These are phyloP conservation scores for Ophraella communa DNA, from an alignment of 2,888 invertebrate species.

Conservation along the genomic window DNA sequence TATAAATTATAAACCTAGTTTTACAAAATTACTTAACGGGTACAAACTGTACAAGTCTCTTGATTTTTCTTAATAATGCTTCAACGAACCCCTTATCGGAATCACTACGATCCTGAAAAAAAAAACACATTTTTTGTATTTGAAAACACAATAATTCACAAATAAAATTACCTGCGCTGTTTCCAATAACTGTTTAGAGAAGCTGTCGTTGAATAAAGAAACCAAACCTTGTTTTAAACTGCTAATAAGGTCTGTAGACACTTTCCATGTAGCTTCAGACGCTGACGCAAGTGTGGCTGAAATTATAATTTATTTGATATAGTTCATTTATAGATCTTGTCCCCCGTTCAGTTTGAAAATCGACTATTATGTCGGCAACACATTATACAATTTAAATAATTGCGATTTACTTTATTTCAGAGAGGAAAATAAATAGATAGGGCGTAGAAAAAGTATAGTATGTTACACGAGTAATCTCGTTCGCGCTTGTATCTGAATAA, in stretches of 20 bases:
- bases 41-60: slow-evolving; percentile 80
- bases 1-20: background rate
- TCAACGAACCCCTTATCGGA: slow-evolving; percentile 75
- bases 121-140: slow-evolving; percentile 3
- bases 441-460: no score
- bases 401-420: no score
- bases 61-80: slow-evolving; percentile 78
- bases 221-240: slow-evolving; percentile 75
- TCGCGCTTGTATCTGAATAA: no score
- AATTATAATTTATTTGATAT: no score
- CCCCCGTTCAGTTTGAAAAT: no score
- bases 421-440: no score
- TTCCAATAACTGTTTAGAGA: slow-evolving; percentile 75
- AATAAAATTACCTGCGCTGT: slow-evolving; percentile 58
- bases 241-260: slow-evolving; percentile 68
- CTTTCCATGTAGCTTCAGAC: slow-evolving; percentile 64
- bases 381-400: no score
- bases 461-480: no score
- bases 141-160: background rate
- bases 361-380: no score
- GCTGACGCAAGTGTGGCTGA: slow-evolving; percentile 59
- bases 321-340: no score
- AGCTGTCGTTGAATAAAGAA: slow-evolving; percentile 78
- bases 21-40: slow-evolving; percentile 45
- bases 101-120: slow-evolving; percentile 67